phyloP scores from a whole-genome alignment of 2,888 invertebrate genomes.

The Tribolium freemani region DNA sequence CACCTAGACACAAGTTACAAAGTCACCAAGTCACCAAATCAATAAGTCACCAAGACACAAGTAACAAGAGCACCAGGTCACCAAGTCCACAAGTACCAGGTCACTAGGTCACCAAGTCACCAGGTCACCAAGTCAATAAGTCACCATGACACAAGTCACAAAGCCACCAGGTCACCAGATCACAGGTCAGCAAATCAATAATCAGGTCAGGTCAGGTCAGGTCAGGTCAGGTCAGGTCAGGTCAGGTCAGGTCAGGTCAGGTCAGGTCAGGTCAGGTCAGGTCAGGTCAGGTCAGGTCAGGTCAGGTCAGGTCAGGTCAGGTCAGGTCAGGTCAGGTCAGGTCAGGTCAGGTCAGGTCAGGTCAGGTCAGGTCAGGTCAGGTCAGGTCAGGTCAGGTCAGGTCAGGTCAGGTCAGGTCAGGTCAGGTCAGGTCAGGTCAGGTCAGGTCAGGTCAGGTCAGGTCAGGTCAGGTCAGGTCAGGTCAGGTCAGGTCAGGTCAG shows the following conservation, averaged over 20 bases:
- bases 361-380: constrained; percentile 27
- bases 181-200: constrained; percentile 23
- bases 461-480: constrained; percentile 27
- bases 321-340: constrained; percentile 27
- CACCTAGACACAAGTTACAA: too few species aligned
- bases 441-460: constrained; percentile 27
- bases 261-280: constrained; percentile 27
- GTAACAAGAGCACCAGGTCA: too few species aligned
- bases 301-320: constrained; percentile 27
- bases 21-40: too few species aligned
- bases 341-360: constrained; percentile 27
- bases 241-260: constrained; percentile 27
- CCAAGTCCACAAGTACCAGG: too few species aligned
- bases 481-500: constrained; percentile 27
- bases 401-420: constrained; percentile 27
- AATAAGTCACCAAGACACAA: too few species aligned
- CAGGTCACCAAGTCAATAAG: too few species aligned
- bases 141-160: too few species aligned
- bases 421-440: constrained; percentile 27
- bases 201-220: constrained; percentile 26
- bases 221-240: constrained; percentile 27
- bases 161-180: constrained; percentile 24
- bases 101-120: too few species aligned
- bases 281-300: constrained; percentile 27
- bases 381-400: constrained; percentile 27